Percentiles rank a stretch among this genome's conserved stretches.
Evolutionary conservation across 2,888 invertebrate species (phyloP).

Genomic region (Phania funesta): DNA sequence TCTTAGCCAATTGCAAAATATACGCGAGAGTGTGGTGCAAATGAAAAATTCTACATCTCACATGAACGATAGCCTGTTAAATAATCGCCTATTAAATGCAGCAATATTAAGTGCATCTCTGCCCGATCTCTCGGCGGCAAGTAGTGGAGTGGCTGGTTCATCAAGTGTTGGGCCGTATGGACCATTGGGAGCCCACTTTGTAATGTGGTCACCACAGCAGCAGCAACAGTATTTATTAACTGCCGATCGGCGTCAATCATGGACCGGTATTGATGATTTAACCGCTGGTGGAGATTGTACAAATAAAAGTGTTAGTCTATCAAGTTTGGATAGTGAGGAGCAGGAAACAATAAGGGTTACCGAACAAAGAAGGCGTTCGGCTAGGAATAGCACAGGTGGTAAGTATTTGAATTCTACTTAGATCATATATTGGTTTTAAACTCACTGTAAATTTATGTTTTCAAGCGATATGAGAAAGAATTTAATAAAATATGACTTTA

Average conservation of each 20-base stretch:
- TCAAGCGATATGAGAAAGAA: too few relatives aligned
- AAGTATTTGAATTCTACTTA: constrained; percentile 41
- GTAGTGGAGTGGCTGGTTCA: constrained; percentile 69
- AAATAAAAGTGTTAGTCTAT: constrained; percentile 84
- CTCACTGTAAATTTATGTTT: background rate
- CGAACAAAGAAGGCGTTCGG: constrained; percentile 81
- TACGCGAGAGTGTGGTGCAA: constrained; percentile 80
- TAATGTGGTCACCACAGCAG: constrained; percentile 77
- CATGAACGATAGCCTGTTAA: constrained; percentile 74
- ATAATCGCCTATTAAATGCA: constrained; percentile 75
- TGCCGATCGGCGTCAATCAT: constrained; percentile 86
- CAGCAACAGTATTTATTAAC: constrained; percentile 77
- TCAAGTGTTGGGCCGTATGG: constrained; percentile 68
- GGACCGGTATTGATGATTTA: constrained; percentile 91
- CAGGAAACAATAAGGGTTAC: constrained; percentile 84
- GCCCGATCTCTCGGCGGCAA: constrained; percentile 76
- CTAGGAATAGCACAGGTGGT: constrained; percentile 82
- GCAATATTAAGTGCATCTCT: constrained; percentile 76
- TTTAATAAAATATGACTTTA: too few relatives aligned
- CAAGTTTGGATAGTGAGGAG: constrained; percentile 92
- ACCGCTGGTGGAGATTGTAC: constrained; percentile 82
- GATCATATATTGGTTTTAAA: background rate
- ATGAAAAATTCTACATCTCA: constrained; percentile 80
- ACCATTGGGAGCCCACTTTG: constrained; percentile 65
- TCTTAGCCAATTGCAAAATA: constrained; percentile 79